Evolutionary conservation across 2,888 invertebrate genomes (phyloP).

Genomic region (Ophion ventricosus): DNA sequence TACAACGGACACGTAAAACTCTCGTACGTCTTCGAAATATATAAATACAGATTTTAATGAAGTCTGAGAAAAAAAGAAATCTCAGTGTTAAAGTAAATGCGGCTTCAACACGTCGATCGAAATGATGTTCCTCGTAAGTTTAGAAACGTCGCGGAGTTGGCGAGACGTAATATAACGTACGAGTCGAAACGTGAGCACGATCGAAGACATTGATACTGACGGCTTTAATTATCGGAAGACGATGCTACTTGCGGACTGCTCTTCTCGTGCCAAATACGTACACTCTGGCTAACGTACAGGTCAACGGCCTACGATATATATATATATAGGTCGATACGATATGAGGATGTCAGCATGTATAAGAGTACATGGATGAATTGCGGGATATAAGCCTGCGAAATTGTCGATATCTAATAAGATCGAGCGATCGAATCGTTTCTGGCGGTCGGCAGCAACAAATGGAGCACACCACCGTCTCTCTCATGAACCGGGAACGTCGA

Average conservation of each 20-base stretch:
- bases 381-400: conserved; percentile 47
- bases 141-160: background rate
- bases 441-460: conserved; percentile 45
- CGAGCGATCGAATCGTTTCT: conserved; percentile 65
- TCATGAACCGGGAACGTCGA: conserved; percentile 44
- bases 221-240: conserved; percentile 55
- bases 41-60: no score
- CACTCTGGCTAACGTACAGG: background rate
- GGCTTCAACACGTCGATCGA: background rate
- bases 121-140: background rate
- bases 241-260: conserved; percentile 16
- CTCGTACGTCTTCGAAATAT: background rate
- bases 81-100: no score
- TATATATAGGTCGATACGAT: background rate
- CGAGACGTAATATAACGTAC: conserved; percentile 21
- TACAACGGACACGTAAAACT: background rate
- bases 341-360: background rate
- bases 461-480: conserved; percentile 1
- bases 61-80: no score
- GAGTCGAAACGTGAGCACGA: conserved; percentile 19
- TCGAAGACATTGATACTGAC: conserved; percentile 44
- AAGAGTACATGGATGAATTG: conserved; percentile 19
- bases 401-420: conserved; percentile 69
- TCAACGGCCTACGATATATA: background rate
- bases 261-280: conserved; percentile 34